Evolutionary conservation across 2,797 vertebrate genomes (phyloP), one percentile per base, ranked within the genome.

Genomic region (Enteromius fasciolatus): DNA sequence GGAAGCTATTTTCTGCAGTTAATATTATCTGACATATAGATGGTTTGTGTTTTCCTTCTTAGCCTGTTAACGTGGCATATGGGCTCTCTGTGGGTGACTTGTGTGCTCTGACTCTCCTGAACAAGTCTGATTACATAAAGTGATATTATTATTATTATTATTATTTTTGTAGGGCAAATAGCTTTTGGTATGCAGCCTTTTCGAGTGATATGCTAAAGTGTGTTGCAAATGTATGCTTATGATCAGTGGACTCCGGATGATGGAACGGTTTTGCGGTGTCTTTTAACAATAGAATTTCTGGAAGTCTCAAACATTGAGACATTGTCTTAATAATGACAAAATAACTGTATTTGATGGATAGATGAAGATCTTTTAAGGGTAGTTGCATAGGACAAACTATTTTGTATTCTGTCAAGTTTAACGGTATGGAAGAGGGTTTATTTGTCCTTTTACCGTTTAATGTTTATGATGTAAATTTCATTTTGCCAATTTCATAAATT

Each of bases 171-270:
- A 84, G 64, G 70, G 54, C 28, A 81, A 33, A 63, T 52, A 76
- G 33, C 78, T 52, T 82, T 80, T 82, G 70, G n/a, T 82, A 78
- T 59, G 15, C 25, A 74, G 33, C 10, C 46, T 52, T 68, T 75
- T 46, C 44, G 46, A 59, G 50, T 78, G 76, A 48, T 50, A 33
- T 66, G 25, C 44, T 76, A 5, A 82, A 36, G 52, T 44, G 46
- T 72, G 36, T 76, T 68, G 10, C 80, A 73, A 48, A 48, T n/a
- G 17, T 48, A 25, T 73, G 25, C 78, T 59, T 33, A 1, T 59
- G 23, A 36, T 73, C 54, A 48, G 7, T 63, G 54, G 25, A n/a
- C 41, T 33, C 41, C 5, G n/a, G 25, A 20, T 50, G 57, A 52
- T 52, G 54, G 17, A 18, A 31, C 0, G 6, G 5, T 31, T 46